Evolutionary conservation across 2,888 invertebrate species (phyloP).

Genomic region (Apantesis nais): DNA sequence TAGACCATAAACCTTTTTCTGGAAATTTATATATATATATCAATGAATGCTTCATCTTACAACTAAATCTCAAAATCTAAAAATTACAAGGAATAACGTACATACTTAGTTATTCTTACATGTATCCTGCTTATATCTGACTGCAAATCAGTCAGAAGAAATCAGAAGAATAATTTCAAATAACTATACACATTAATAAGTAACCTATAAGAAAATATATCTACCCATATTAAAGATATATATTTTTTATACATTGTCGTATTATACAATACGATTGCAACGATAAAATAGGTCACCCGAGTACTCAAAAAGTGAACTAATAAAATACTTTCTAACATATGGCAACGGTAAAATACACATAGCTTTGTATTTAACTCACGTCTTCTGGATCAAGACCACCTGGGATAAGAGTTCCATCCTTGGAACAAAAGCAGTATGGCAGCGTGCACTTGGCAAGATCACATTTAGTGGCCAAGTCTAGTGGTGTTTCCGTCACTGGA

Average conservation of each 20-base stretch:
- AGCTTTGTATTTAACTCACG: constrained; percentile 75
- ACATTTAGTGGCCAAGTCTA: constrained; percentile 92
- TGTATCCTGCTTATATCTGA: neutral
- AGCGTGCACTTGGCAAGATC: constrained; percentile 90
- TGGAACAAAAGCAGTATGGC: constrained; percentile 96
- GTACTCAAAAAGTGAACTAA: neutral
- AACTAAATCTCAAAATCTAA: neutral
- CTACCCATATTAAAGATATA: neutral
- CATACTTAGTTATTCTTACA: neutral
- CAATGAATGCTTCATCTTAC: constrained; percentile 3
- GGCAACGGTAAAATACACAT: neutral
- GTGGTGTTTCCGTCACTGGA: constrained; percentile 92
- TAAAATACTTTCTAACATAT: neutral
- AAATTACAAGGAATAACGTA: neutral
- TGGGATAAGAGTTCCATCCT: constrained; percentile 95
- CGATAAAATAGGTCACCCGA: neutral
- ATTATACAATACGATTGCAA: too few species aligned
- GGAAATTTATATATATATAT: constrained; percentile 4
- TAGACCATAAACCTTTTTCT: constrained; percentile 15
- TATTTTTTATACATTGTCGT: neutral
- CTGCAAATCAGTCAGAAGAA: neutral
- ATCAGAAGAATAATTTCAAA: neutral
- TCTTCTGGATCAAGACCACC: constrained; percentile 93
- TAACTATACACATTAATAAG: neutral
- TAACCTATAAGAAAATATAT: neutral